A percentile compares a stretch with the other conserved stretches of the same genome.
phyloP scores from a whole-genome alignment of 2,888 invertebrate genomes.

The Antitype chi region DNA sequence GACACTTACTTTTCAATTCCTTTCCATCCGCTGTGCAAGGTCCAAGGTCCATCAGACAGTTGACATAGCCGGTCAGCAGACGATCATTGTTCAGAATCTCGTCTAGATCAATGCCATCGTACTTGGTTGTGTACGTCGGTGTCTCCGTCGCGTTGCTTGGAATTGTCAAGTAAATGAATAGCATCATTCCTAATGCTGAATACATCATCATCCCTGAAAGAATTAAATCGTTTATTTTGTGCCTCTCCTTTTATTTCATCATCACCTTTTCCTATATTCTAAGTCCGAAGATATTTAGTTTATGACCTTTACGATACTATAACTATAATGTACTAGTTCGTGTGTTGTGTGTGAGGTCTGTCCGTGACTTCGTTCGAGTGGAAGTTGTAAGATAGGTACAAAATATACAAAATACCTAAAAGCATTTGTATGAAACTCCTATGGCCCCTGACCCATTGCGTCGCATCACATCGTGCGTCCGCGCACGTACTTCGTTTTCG shows the following conservation, averaged over 20 bases:
- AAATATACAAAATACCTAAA: too few species aligned
- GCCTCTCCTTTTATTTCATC: conserved; percentile 11
- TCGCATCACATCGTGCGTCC: too few species aligned
- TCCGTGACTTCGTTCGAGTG: too few species aligned
- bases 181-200: conserved; percentile 44
- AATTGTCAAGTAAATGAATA: conserved; percentile 62
- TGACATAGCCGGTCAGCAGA: conserved; percentile 92
- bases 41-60: conserved; percentile 92
- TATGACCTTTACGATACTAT: too few species aligned
- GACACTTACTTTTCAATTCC: conserved; percentile 92
- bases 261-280: background rate
- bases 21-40: conserved; percentile 94
- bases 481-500: too few species aligned
- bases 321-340: background rate
- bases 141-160: conserved; percentile 60
- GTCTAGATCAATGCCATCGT: conserved; percentile 93
- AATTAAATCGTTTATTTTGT: background rate
- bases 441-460: too few species aligned
- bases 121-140: conserved; percentile 92
- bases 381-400: too few species aligned
- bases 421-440: too few species aligned
- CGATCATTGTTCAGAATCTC: conserved; percentile 93
- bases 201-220: conserved; percentile 62
- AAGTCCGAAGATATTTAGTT: background rate
- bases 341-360: too few species aligned